These are phyloP conservation scores for Coronaproctus castanopsis DNA, from an alignment of 2,888 invertebrate species.

Conservation along the genomic window DNA sequence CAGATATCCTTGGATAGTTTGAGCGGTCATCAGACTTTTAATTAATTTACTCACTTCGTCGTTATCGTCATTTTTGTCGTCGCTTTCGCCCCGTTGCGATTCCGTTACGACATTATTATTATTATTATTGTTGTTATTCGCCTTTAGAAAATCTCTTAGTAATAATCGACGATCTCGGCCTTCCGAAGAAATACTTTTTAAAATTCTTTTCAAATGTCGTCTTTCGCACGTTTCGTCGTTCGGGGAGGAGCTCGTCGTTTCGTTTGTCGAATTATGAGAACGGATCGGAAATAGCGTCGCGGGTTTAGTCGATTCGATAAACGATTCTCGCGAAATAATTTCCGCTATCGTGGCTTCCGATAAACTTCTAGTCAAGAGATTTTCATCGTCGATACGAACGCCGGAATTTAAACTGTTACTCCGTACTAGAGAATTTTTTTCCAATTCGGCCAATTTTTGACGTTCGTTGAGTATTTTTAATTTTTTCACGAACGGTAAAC, in stretches of 20 bases:
- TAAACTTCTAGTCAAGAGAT: slow-evolving; percentile 48
- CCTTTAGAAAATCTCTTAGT: background rate
- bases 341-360: slow-evolving; percentile 65
- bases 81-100: background rate
- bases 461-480: slow-evolving; percentile 71
- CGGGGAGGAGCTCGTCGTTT: background rate
- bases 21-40: slow-evolving; percentile 51
- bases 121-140: no score
- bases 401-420: slow-evolving; percentile 58
- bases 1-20: slow-evolving; percentile 71
- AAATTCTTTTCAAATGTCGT: slow-evolving; percentile 59
- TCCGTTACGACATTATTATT: background rate
- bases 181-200: slow-evolving; percentile 61
- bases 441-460: slow-evolving; percentile 63
- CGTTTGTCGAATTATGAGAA: background rate
- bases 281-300: background rate
- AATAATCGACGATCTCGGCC: background rate
- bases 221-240: slow-evolving; percentile 60
- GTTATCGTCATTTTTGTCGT: background rate
- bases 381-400: slow-evolving; percentile 17
- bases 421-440: slow-evolving; percentile 39
- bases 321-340: slow-evolving; percentile 24
- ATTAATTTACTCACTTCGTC: slow-evolving; percentile 26
- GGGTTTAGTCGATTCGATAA: no score
- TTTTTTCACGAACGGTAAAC: slow-evolving; percentile 69